A percentile compares a stretch with the other conserved stretches of the same genome.
These are phyloP conservation scores for Aphelocoma coerulescens DNA, from an alignment of 2,113 vertebrate species.

Conservation along the genomic window DNA sequence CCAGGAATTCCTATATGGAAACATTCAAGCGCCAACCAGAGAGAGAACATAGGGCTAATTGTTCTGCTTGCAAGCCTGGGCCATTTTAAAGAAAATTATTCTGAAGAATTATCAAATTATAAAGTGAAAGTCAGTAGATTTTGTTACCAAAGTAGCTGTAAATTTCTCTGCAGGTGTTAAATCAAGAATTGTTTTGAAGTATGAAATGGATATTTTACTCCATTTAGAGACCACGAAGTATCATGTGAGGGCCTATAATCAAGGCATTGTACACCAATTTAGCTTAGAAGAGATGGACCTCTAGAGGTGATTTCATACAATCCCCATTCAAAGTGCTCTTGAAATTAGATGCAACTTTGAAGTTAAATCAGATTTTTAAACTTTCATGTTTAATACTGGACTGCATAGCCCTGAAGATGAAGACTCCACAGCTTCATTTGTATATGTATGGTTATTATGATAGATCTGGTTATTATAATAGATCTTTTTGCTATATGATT, in stretches of 20 bases:
- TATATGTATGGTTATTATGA: neutral
- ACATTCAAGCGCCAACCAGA: neutral
- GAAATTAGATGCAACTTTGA: neutral
- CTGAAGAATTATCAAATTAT: neutral
- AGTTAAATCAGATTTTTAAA: neutral
- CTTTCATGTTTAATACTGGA: neutral
- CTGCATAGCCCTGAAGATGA: neutral
- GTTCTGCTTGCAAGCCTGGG: neutral
- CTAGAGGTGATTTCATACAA: neutral
- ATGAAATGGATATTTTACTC: neutral
- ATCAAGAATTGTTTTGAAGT: neutral
- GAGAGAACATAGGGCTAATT: conserved; percentile 3
- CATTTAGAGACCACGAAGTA: neutral
- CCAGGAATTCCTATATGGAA: conserved; percentile 11
- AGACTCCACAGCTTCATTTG: neutral
- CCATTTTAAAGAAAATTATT: neutral
- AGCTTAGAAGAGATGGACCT: neutral
- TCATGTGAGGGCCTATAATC: neutral
- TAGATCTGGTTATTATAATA: neutral
- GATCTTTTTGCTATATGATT: neutral
- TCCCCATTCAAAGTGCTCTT: neutral
- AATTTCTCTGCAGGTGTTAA: neutral
- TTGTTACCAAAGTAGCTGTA: neutral
- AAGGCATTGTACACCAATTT: neutral
- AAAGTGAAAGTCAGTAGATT: neutral